Percentiles rank a stretch among this genome's conserved stretches.
Conservation (phyloP, 30 jellyfish, hydroid and myxozoan species). For the Clytia hemisphaerica region DNA sequence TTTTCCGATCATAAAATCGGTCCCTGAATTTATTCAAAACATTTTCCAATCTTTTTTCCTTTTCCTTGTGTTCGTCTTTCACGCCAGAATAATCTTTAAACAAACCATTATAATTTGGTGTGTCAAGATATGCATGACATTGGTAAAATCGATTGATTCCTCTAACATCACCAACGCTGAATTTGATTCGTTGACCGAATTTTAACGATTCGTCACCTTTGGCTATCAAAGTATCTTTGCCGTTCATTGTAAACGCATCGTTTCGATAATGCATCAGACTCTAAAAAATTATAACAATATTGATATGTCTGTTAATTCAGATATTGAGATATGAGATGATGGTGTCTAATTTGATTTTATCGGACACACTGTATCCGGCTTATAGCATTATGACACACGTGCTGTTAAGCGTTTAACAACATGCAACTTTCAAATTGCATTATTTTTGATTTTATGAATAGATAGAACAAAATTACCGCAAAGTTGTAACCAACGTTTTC, state of each 20-base stretch:
- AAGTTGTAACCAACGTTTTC: slow-evolving; percentile 9
- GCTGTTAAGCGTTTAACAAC: too few species aligned
- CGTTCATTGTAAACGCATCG: slow-evolving; percentile 28
- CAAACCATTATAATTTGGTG: slow-evolving; percentile 5
- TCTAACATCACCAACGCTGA: slow-evolving; percentile 29
- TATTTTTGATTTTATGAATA: too few species aligned
- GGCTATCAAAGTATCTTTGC: slow-evolving; percentile 16
- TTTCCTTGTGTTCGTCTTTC: slow-evolving; percentile 3
- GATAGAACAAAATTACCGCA: slow-evolving; percentile 17
- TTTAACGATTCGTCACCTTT: neutral
- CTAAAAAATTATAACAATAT: too few species aligned
- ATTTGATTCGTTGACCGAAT: slow-evolving; percentile 26
- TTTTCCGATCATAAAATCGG: too few species aligned
- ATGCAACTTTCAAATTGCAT: too few species aligned
- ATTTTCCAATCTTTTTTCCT: too few species aligned
- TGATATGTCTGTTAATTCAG: too few species aligned
- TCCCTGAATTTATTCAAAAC: too few species aligned
- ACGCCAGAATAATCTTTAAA: slow-evolving; percentile 14
- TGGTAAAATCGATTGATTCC: slow-evolving; percentile 12
- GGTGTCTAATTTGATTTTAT: too few species aligned
- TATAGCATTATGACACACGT: too few species aligned
- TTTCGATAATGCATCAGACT: slow-evolving; percentile 40
- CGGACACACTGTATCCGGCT: too few species aligned
- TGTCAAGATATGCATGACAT: neutral
- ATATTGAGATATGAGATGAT: too few species aligned